phyloP scores from a whole-genome alignment of 1,140 invertebrate species.

The Trypoxylus dichotomus region DNA sequence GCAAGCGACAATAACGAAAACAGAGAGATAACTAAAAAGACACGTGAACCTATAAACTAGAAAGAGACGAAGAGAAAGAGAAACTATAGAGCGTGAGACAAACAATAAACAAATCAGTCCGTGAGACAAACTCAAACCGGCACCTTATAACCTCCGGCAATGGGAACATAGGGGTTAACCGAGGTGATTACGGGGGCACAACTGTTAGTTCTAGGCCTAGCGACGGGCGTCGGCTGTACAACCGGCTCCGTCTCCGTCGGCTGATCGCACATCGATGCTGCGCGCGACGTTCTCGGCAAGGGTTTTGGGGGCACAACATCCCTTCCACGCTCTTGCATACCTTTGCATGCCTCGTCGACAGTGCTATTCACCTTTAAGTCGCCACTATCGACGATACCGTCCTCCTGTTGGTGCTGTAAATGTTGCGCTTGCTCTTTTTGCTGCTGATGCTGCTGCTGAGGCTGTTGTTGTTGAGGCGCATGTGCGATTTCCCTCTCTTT shows the following conservation, averaged over 20 bases:
- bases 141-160: slow-evolving; percentile 71
- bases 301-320: slow-evolving; percentile 69
- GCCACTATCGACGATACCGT: slow-evolving; percentile 1
- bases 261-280: slow-evolving; percentile 64
- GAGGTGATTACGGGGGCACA: slow-evolving; percentile 52
- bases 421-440: not conserved
- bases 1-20: not conserved
- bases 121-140: slow-evolving; percentile 16
- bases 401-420: not conserved
- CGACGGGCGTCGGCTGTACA: slow-evolving; percentile 67
- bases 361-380: slow-evolving; percentile 24
- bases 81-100: not conserved
- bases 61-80: slow-evolving; percentile 1
- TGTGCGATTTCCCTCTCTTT: slow-evolving; percentile 43
- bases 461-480: slow-evolving; percentile 43
- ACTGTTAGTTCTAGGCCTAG: slow-evolving; percentile 71
- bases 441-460: slow-evolving; percentile 43
- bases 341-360: slow-evolving; percentile 36
- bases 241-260: slow-evolving; percentile 39
- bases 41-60: not conserved
- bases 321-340: slow-evolving; percentile 38
- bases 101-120: not conserved
- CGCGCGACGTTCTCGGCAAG: slow-evolving; percentile 68
- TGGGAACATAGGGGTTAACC: slow-evolving; percentile 58
- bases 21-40: not conserved